phyloP scores from a whole-genome alignment of 2,797 vertebrate genomes.

The Centropyge bicolor region DNA sequence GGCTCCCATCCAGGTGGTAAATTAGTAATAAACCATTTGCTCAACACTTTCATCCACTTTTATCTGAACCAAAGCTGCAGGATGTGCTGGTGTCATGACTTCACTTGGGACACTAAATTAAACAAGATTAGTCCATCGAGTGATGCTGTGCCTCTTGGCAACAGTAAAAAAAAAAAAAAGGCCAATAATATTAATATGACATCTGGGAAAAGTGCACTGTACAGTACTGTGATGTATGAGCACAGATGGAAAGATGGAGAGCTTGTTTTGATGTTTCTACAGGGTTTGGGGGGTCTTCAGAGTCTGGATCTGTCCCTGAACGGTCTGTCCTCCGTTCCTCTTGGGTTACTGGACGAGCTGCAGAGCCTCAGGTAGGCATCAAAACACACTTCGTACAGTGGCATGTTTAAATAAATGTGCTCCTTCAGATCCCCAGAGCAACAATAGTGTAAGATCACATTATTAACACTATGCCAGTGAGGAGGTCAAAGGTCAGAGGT shows the following conservation, averaged over 20 bases:
- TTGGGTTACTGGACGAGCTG: constrained; percentile 92
- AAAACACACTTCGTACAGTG: background rate
- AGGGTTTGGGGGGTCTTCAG: constrained; percentile 88
- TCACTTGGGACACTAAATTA: constrained; percentile 31
- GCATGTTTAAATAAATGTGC: background rate
- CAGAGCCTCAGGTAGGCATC: constrained; percentile 86
- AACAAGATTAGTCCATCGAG: constrained; percentile 30
- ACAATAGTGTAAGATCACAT: background rate
- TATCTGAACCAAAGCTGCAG: constrained; percentile 37
- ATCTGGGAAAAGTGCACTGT: background rate
- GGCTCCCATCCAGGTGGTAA: constrained; percentile 51
- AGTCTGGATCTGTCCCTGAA: constrained; percentile 96
- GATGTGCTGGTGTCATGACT: constrained; percentile 44
- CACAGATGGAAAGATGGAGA: background rate
- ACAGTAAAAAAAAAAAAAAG: constrained; percentile 17
- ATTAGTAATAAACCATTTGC: constrained; percentile 63
- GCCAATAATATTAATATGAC: background rate
- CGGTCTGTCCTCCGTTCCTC: constrained; percentile 91
- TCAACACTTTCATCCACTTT: constrained; percentile 56
- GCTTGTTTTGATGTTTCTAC: constrained; percentile 65
- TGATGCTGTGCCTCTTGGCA: constrained; percentile 1
- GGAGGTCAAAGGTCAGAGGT: background rate
- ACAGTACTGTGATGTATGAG: background rate
- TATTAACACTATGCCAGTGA: background rate
- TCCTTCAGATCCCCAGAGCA: constrained; percentile 9